Evolutionary conservation across 2,888 invertebrate species (phyloP), one percentile per base, ranked within the genome.

Genomic region (Cataglyphis cursor): DNA sequence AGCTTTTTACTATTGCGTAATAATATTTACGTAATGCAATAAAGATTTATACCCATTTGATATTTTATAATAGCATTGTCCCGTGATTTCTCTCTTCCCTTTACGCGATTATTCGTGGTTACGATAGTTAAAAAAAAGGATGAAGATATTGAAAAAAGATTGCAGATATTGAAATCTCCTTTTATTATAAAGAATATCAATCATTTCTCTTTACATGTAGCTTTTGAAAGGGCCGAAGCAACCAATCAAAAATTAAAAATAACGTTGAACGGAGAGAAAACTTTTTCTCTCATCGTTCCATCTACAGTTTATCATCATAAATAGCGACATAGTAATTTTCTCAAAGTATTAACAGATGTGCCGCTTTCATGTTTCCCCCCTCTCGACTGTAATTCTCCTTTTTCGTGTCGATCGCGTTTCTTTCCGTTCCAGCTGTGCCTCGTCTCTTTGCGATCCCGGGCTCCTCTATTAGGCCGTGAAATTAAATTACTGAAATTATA

Each of bases 401-500:
- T 51, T 72, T 70, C 70, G 18, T 41, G 18, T 48, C 35, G 21
- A 59, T 41, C 44, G 28, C 41, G 35, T 66, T 82, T 82, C 44
- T 72, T 83, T 72, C 57, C 81, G 18, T 70, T 62, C 12, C 72
- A 41, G 65, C 81, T 64, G 70, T 51, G n/a, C 8, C 65, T 70
- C 64, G 44, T 78, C 48, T 59, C 28, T 41, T 41, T 41, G 15
- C 41, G 66, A 66, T 66, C 28, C 51, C 68, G 54, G 35, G 76
- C 68, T 80, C 86, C 83, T 83, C 89, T 87, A 90, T 92, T 91
- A 91, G 91, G 87, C 76, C 75, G 72, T 84, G 80, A 89, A 91
- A 92, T 92, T 91, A 91, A 92, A 93, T 92, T 90, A 92, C 91
- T 88, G 90, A 88, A 92, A 92, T 92, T 92, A 91, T 87, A 90